Percentiles rank a stretch among this genome's conserved stretches.
Evolutionary conservation across 2,888 invertebrate genomes (phyloP).

Genomic region (Brenthis ino): DNA sequence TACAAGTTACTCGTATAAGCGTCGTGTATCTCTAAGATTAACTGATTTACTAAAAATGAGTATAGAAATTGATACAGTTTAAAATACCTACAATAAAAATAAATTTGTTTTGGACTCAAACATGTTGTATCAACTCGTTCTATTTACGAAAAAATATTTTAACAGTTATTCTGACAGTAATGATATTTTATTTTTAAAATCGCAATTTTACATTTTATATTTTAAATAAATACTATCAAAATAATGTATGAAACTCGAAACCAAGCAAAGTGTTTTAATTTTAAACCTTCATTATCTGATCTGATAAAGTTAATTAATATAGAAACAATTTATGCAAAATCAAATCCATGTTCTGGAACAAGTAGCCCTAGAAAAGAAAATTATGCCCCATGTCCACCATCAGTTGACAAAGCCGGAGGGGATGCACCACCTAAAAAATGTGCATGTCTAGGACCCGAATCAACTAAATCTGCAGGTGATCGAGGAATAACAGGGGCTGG

Average conservation of each 20-base stretch:
- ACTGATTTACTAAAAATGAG: no score
- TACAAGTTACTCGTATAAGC: no score
- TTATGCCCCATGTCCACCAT: slow-evolving; percentile 26
- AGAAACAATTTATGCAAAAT: slow-evolving; percentile 64
- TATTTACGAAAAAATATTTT: slow-evolving; percentile 4
- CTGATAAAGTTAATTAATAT: slow-evolving; percentile 59
- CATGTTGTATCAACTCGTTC: no score
- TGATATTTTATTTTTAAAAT: slow-evolving; percentile 19
- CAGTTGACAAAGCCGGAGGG: slow-evolving; percentile 44
- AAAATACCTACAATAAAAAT: no score
- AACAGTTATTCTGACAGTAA: slow-evolving; percentile 12
- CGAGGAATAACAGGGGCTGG: slow-evolving; percentile 76
- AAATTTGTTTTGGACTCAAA: no score
- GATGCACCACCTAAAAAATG: slow-evolving; percentile 51
- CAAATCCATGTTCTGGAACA: slow-evolving; percentile 48
- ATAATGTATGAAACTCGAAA: slow-evolving; percentile 44
- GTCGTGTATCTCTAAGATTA: no score
- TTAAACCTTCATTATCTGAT: slow-evolving; percentile 54
- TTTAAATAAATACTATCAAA: slow-evolving; percentile 18
- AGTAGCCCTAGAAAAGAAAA: slow-evolving; percentile 50
- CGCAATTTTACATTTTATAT: slow-evolving; percentile 3
- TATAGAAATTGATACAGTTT: no score
- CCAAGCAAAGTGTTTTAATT: slow-evolving; percentile 45
- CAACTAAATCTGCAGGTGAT: slow-evolving; percentile 51
- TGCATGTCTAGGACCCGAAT: slow-evolving; percentile 46